A percentile compares a stretch with the other conserved stretches of the same genome.
These are phyloP conservation scores for Luperina testacea DNA, from an alignment of 2,888 invertebrate genomes.

Conservation along the genomic window DNA sequence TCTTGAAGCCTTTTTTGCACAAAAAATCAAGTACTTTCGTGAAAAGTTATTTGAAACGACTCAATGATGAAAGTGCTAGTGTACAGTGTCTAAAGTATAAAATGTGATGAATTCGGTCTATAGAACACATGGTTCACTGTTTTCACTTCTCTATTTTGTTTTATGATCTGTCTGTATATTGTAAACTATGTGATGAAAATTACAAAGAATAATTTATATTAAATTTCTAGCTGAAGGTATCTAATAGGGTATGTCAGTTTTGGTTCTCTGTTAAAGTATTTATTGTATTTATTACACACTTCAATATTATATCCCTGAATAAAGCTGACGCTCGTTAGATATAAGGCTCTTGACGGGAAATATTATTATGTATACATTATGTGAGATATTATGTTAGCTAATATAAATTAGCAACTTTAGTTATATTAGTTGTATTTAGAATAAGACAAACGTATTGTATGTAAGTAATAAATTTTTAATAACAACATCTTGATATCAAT, in stretches of 20 bases:
- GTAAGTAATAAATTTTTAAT: constrained; percentile 89
- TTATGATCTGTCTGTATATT: constrained; percentile 85
- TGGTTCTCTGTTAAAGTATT: constrained; percentile 83
- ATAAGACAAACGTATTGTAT: constrained; percentile 87
- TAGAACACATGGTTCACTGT: constrained; percentile 59
- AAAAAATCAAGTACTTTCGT: constrained; percentile 96
- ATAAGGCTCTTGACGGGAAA: constrained; percentile 77
- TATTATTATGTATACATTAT: constrained; percentile 82
- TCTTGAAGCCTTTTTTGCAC: constrained; percentile 98
- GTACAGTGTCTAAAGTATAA: constrained; percentile 74
- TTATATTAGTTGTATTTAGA: constrained; percentile 82
- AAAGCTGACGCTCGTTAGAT: constrained; percentile 81
- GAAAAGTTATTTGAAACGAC: constrained; percentile 94
- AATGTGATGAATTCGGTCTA: constrained; percentile 62
- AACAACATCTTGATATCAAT: constrained; percentile 74
- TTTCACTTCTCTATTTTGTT: constrained; percentile 70
- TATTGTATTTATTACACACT: constrained; percentile 88
- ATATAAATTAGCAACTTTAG: constrained; percentile 85
- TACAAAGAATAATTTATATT: constrained; percentile 85
- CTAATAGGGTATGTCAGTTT: constrained; percentile 79
- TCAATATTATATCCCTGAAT: constrained; percentile 75
- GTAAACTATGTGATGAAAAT: constrained; percentile 85
- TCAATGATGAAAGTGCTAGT: constrained; percentile 85
- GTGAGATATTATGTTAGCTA: constrained; percentile 87
- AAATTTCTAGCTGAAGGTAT: constrained; percentile 72